A percentile compares a stretch with the other conserved stretches of the same genome.
Conservation (phyloP, 2,113 vertebrate species). For the Sinocyclocheilus grahami region DNA sequence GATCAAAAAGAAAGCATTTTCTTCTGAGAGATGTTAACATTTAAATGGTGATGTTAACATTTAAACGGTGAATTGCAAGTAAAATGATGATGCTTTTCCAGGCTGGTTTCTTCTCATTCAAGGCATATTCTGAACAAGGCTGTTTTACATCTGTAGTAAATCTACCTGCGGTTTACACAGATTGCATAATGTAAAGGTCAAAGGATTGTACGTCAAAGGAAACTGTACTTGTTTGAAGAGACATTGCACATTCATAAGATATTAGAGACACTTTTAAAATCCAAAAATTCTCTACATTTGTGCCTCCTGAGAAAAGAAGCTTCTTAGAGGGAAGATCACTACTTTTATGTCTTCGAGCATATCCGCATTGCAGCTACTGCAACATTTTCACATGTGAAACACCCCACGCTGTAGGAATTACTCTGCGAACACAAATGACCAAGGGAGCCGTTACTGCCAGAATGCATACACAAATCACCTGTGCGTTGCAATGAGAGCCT, state of each 20-base stretch:
- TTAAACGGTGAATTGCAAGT: slow-evolving; percentile 57
- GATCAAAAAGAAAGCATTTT: no score
- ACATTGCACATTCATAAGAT: background rate
- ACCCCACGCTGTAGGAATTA: slow-evolving; percentile 34
- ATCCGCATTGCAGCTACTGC: slow-evolving; percentile 15
- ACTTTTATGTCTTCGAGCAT: background rate
- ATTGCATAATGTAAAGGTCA: slow-evolving; percentile 33
- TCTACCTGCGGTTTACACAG: background rate
- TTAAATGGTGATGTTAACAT: slow-evolving; percentile 56
- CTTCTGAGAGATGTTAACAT: slow-evolving; percentile 59
- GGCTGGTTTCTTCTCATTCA: background rate
- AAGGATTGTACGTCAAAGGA: background rate
- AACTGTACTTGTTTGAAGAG: background rate
- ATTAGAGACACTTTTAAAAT: background rate
- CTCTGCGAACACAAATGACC: slow-evolving; percentile 41
- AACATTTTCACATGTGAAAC: slow-evolving; percentile 37
- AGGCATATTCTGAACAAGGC: background rate
- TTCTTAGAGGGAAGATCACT: background rate
- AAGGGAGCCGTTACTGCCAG: slow-evolving; percentile 42
- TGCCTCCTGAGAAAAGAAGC: background rate
- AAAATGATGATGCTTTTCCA: slow-evolving; percentile 16
- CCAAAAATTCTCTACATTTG: background rate
- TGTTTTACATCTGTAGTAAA: background rate
- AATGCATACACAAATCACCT: slow-evolving; percentile 49
- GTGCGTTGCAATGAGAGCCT: slow-evolving; percentile 11